Evolutionary conservation across 2,113 vertebrate species (phyloP).

Genomic region (Ciconia stormi): DNA sequence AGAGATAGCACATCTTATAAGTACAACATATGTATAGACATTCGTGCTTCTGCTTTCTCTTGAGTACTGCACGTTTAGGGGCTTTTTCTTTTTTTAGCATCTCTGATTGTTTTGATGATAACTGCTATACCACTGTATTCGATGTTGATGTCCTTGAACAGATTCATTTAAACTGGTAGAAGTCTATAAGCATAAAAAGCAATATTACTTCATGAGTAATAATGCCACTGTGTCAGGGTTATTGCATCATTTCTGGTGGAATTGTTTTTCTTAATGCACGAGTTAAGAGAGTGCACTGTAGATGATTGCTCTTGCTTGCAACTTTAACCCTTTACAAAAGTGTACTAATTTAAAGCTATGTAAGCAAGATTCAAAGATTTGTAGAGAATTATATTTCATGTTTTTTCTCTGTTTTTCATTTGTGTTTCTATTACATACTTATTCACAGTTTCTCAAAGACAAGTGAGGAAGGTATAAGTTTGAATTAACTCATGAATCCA

Average conservation of each 20-base stretch:
- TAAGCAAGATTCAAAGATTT: background rate
- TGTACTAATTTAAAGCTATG: background rate
- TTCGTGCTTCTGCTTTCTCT: background rate
- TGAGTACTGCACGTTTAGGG: background rate
- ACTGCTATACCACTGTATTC: background rate
- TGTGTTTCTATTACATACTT: background rate
- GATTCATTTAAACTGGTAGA: conserved; percentile 23
- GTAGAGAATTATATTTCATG: background rate
- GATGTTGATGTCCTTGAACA: background rate
- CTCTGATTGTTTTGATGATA: conserved; percentile 12
- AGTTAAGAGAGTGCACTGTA: background rate
- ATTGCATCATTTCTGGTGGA: conserved; percentile 29
- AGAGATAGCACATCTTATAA: background rate
- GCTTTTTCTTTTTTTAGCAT: background rate
- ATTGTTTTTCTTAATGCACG: conserved; percentile 41
- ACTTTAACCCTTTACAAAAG: conserved; percentile 3
- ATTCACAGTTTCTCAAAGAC: background rate
- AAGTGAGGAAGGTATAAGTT: background rate
- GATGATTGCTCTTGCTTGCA: conserved; percentile 18
- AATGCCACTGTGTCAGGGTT: conserved; percentile 3
- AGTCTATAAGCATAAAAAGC: conserved; percentile 44
- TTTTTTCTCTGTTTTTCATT: background rate
- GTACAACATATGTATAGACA: background rate
- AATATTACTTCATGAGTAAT: conserved; percentile 55
- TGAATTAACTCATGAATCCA: background rate